These are phyloP conservation scores for Rhynchotus rufescens DNA, from an alignment of 2,797 vertebrate species.

Conservation along the genomic window DNA sequence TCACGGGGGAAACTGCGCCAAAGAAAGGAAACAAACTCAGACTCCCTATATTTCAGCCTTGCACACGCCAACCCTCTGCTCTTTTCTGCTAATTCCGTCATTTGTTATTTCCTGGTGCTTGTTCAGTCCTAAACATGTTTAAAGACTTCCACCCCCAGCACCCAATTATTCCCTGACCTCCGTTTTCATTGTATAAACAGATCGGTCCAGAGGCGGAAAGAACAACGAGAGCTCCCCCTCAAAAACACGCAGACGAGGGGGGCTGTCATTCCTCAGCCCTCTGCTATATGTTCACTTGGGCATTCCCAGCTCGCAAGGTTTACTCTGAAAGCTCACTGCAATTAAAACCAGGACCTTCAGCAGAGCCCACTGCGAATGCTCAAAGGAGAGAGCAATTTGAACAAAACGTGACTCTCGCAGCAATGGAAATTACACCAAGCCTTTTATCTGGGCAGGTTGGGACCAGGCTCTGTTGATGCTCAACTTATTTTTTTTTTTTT, in stretches of 20 bases:
- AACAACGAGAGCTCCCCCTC: slow-evolving; percentile 1
- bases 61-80: neutral
- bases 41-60: neutral
- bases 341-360: slow-evolving; percentile 23
- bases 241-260: neutral
- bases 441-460: slow-evolving; percentile 48
- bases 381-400: slow-evolving; percentile 5
- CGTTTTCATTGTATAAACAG: neutral
- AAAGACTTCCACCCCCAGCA: slow-evolving; percentile 22
- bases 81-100: neutral
- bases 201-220: neutral
- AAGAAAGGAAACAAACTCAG: neutral
- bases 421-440: slow-evolving; percentile 33
- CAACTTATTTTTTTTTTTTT: neutral
- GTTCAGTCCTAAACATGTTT: neutral
- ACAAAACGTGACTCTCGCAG: slow-evolving; percentile 1
- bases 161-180: neutral
- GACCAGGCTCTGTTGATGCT: slow-evolving; percentile 17
- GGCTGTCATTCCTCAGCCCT: neutral
- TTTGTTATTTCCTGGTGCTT: slow-evolving; percentile 14
- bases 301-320: neutral
- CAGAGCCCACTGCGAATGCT: slow-evolving; percentile 18
- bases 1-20: neutral
- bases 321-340: neutral
- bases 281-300: neutral